Conservation (phyloP, 2,113 vertebrate species). For the Chinchilla lanigera region DNA sequence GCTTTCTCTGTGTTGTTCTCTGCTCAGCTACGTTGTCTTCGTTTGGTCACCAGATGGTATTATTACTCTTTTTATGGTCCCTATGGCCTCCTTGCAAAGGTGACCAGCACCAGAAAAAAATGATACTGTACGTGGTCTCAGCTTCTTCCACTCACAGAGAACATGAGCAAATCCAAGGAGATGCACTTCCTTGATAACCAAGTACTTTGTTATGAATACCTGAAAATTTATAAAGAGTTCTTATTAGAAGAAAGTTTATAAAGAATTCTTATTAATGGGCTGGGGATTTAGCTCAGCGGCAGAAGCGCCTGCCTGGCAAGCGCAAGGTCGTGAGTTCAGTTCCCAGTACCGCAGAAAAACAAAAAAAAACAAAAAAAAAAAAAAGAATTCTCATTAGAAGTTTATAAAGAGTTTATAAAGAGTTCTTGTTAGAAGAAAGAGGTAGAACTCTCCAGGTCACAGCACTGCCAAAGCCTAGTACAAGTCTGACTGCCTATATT, state of each 20-base stretch:
- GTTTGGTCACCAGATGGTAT: not conserved
- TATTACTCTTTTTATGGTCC: not conserved
- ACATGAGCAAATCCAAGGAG: not conserved
- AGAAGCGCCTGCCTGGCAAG: no score
- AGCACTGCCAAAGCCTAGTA: not conserved
- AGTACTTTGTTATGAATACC: not conserved
- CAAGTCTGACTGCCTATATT: not conserved
- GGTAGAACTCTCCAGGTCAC: not conserved
- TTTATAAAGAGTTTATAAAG: no score
- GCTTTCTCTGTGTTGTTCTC: not conserved
- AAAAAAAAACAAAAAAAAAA: no score
- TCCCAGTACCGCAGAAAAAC: no score
- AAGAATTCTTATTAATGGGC: no score
- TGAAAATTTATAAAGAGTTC: not conserved
- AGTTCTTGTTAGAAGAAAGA: not conserved
- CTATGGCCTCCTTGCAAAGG: not conserved
- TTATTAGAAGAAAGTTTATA: not conserved
- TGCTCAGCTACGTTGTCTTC: not conserved
- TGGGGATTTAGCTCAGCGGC: no score
- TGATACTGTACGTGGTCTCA: accelerated
- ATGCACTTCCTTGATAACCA: not conserved
- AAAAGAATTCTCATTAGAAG: no score
- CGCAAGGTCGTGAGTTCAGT: no score
- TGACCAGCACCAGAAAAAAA: not conserved
- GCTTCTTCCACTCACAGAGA: not conserved